phyloP scores from a whole-genome alignment of 2,888 invertebrate genomes.

The Stenodema calcarata region DNA sequence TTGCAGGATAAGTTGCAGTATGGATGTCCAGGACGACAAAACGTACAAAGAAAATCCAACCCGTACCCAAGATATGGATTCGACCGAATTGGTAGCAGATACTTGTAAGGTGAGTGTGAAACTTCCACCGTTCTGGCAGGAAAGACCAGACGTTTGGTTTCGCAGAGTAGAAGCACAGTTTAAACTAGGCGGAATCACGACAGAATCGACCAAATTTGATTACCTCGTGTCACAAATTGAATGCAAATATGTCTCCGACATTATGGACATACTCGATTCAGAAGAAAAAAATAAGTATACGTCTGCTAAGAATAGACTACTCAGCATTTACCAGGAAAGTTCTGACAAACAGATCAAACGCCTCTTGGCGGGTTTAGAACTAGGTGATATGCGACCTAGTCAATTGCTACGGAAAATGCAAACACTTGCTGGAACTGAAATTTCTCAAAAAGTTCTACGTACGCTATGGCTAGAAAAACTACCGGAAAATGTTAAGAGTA shows the following conservation, averaged over 20 bases:
- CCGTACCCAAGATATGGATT: too few relatives aligned
- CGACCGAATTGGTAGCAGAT: not conserved
- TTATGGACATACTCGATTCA: conserved; percentile 15
- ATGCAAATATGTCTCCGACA: too few relatives aligned
- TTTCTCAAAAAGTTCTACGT: conserved; percentile 33
- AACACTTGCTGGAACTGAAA: not conserved
- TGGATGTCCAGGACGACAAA: too few relatives aligned
- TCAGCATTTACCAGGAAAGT: conserved; percentile 20
- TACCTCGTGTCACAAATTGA: conserved; percentile 25
- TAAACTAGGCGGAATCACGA: not conserved
- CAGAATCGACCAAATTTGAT: conserved; percentile 42
- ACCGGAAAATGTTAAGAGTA: not conserved
- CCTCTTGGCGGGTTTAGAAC: not conserved
- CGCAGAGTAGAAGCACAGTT: conserved; percentile 39
- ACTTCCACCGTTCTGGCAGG: conserved; percentile 43
- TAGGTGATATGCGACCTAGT: conserved; percentile 37
- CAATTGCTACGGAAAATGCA: conserved; percentile 27
- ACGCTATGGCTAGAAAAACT: too few relatives aligned
- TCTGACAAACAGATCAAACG: not conserved
- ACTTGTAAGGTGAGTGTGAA: conserved; percentile 7
- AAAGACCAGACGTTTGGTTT: conserved; percentile 42
- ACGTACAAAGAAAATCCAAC: too few relatives aligned
- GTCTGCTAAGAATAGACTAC: not conserved
- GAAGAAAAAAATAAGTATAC: conserved; percentile 28
- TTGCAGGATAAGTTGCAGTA: too few relatives aligned